Evolutionary conservation across 2,888 invertebrate species (phyloP), one percentile per base, ranked within the genome.

Genomic region (Apodemia hepburni): DNA sequence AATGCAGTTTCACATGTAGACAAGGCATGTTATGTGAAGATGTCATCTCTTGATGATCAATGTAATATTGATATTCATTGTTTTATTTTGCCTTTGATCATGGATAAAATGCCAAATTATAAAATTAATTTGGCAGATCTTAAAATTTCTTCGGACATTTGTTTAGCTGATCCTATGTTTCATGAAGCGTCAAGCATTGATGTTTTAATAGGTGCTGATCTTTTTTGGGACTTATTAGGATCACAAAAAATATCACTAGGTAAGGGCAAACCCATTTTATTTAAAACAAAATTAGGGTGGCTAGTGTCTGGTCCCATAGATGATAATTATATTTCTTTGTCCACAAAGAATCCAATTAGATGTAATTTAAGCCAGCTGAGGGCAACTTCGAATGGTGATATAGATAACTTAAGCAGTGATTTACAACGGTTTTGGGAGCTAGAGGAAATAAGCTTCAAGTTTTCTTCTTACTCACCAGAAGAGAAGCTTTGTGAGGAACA

Each of bases 101-200:
- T 69, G 0, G 57, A 62, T 63, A 38, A 63, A 12, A 57, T 65
- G 18, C 71, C 70, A 0, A 18, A 61, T 61, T 54, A 60, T 42
- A 29, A 69, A 15, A 18, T 71, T 11, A 12, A 68, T 59, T 12
- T 72, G n/a, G 22, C 27, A 0, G 18, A 59, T 57, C 8, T 71
- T 27, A 35, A 35, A 9, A 62, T 73, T 27, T 72, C 71, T 3
- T 61, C 65, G 9, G n/a, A 69, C 51, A 64, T 73, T 59, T 62
- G 64, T 62, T 64, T 71, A 59, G 69, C 70, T 1, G 72, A 73
- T 38, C 72, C 71, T 47, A 58, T 27, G 3, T 73, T 73, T 65
- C 59, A 71, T 58, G 49, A 59, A 35, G 71, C 74, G 4, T 9
- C 68, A 18, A 54, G 54, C 0, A 60, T 74, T 12, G 71, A 74